Evolutionary conservation across 2,888 invertebrate genomes (phyloP), one percentile per base, ranked within the genome.

Genomic region (Glomeris marginata): DNA sequence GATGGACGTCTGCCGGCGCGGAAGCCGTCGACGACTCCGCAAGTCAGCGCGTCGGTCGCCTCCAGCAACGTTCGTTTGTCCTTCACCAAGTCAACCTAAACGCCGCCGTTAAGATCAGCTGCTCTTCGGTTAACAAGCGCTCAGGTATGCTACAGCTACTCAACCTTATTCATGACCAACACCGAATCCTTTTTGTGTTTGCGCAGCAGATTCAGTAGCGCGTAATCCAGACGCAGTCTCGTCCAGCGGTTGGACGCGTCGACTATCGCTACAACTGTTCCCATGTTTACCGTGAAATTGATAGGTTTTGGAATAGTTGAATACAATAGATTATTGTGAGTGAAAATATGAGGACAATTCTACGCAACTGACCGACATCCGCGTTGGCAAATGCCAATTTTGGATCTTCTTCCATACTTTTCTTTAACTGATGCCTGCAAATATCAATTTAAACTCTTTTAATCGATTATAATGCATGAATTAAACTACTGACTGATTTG

Each of bases 91-190:
- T 52, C 52, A 22, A 52, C 28, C 52, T 52, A 33, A 2, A 34
- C 34, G 3, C 13, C 18, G 21, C 21, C 42, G 11, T 21, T 15
- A 28, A 21, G 22, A 20, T 20, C 2, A n/a, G 11, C 2, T 40
- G 15, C 13, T 45, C 2, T 8, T 15, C 13, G 34, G 2, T 35
- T 36, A 11, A 41, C 15, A 22, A 10, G 40, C 34, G 34, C 44
- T 41, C 2, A 21, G 2, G 3, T 21, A 46, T 22, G 18, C 4
- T 11, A 45, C 22, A 20, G 2, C n/a, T 33, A 6, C 2, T 69
- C 66, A 63, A 85, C 81, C 75, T 97, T 97, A 66, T 97, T 98
- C 16, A 97, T 68, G 50, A 95, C 76, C 16, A 97, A 71, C 60
- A 94, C 77, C 1, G 72, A 64, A n/a, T 65, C 59, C 47, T 70